Base-by-base conservation (phyloP, 2,797 vertebrate genomes). In the Orientallactaga sibirica region DNA sequence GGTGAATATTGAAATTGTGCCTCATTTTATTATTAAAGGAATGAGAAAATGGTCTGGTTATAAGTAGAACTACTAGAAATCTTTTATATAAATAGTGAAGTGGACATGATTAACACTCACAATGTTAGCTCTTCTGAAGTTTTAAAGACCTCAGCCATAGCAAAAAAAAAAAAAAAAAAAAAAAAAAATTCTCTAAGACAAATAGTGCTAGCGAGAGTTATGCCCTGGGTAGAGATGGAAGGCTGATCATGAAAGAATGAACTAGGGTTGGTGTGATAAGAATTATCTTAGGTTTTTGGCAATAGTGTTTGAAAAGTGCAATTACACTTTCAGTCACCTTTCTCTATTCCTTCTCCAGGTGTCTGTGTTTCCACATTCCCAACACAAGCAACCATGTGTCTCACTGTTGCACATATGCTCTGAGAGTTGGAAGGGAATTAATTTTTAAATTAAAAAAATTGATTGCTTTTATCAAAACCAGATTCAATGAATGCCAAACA, bases 11-110 rank as follows among this genome's bases (percentile, higher is more conserved):
- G 48, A 80, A 52, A 55, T 61, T 74, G 14, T 76, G 58, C 68
- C 15, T 55, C 88, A 76, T 78, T 78, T 79, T 93, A 41, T 93
- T 16, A 79, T 18, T 85, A 48, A 78, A 27, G 48, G 78, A n/a
- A 61, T 74, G 66, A 94, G 33, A 89, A 52, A 62, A n/a, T 29
- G 24, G 11, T 0, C 52, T 84, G 19, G 5, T 20, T 75, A 0
- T 75, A 29, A n/a, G 75, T 33, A 0, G 14, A 90, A 71, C 24
- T 74, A 68, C 55, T 19, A 52, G 62, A 76, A 92, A 74, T 75
- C 87, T 12, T 81, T 18, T 7, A 5, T 41, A 61, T 14, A 74
- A 41, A 64, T 33, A 55, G 37, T 74, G 8, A 43, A 33, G 7
- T 41, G 7, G 37, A n/a, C 27, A 41, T 87, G 64, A 79, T n/a